Base-by-base conservation (phyloP, 2,113 vertebrate genomes). In the Odocoileus virginianus region DNA sequence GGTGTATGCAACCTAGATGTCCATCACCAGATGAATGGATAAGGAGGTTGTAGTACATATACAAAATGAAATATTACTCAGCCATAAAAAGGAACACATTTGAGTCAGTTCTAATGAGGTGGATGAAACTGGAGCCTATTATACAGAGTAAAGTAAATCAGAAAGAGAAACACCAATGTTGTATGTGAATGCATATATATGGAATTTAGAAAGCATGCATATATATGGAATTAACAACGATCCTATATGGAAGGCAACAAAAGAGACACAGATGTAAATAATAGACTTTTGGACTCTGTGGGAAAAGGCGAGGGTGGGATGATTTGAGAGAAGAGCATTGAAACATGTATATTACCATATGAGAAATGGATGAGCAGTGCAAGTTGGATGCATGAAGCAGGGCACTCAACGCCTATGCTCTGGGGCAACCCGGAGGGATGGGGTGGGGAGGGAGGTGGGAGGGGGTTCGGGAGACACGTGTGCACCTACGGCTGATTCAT, bases 381-480 rank as follows among this genome's bases (percentile, higher is more conserved):
- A 36, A 40, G n/a, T 23, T 71, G 9, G 1, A 36, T 12, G 67
- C n/a, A 71, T 23, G 19, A 23, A 2, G 10, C 67, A 23, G 67
- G n/a, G 19, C 67, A 71, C 67, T 36, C 64, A 6, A 11, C 40
- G 67, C 67, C 2, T 5, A 19, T 12, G n/a, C n/a, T 12, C 67
- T 71, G 67, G 67, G n/a, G 11, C 17, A 3, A 36, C 64, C n/a
- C n/a, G 5, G 64, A 36, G n/a, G 5, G n/a, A 5, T n/a, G 8
- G 64, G 64, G 17, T 11, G 17, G 9, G 64, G 2, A 36, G 17
- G 64, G 16, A 36, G 8, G 64, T 21, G 17, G 4, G 2, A 67
- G 33, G n/a, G 2, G 17, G 2, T 10, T 36, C 2, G 1, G 64
- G 9, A 71, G n/a, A 36, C 5, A 0, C 17, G 0, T 21, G 64